Evolutionary conservation across 2,113 vertebrate species (phyloP), one percentile per base, ranked within the genome.

Genomic region (Microtus oregoni): DNA sequence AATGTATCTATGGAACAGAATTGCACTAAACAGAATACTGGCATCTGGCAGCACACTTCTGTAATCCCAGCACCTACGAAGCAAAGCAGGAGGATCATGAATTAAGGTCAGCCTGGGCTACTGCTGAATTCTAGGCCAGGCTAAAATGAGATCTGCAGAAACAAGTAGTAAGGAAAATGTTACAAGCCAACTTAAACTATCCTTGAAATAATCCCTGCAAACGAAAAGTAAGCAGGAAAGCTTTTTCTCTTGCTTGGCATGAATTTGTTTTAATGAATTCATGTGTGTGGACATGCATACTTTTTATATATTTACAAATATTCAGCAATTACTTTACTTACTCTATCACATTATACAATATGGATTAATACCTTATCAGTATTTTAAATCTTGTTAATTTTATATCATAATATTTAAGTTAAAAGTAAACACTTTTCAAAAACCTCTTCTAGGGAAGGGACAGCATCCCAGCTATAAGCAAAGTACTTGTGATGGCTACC

Each of bases 341-440:
- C 14, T 93, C 47, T 67, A 47, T n/a, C 58, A 73, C 58, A 10
- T 77, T 86, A 68, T n/a, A 61, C 17, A 70, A 77, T n/a, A n/a
- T 44, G 32, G n/a, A 35, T 22, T 68, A 44, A 72, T 7, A 85
- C 41, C 61, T 58, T 24, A 32, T 79, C 35, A 61, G 12, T 63
- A 95, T 47, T 79, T 91, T 47, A 94, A 78, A 17, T 86, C 79
- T 61, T 90, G 20, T 41, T 90, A 85, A 77, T 76, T 90, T 67
- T 55, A 58, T 47, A 20, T 81, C 3, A 28, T 52, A 75, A 12
- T 75, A 82, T 52, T 94, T 63, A n/a, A 79, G 22, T 61, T 75
- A 72, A 79, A 86, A 95, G 32, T 11, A 30, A 86, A 3, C 9
- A 63, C 44, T 7, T 61, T 44, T 79, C 30, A 81, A 50, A 28